A percentile compares a stretch with the other conserved stretches of the same genome.
These are phyloP conservation scores for Larimichthys polyactis DNA, from an alignment of 2,113 vertebrate genomes.

Conservation along the genomic window DNA sequence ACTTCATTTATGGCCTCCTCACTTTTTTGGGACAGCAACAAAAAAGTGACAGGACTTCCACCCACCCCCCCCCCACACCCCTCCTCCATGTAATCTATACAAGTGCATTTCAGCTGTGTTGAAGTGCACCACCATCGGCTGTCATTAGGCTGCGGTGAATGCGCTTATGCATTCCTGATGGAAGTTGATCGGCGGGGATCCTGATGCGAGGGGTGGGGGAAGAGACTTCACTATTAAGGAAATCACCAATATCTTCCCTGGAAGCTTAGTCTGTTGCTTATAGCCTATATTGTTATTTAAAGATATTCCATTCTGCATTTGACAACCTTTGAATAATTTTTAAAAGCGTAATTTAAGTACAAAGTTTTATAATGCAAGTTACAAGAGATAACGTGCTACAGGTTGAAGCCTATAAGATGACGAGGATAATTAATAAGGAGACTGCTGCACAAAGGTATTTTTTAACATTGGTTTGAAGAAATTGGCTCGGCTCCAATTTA, in stretches of 20 bases:
- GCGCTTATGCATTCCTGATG: conserved; percentile 89
- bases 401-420: conserved; percentile 85
- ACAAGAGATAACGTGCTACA: conserved; percentile 82
- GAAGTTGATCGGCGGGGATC: conserved; percentile 88
- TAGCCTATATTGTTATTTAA: conserved; percentile 88
- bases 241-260: conserved; percentile 81
- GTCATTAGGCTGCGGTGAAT: conserved; percentile 85
- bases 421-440: conserved; percentile 84
- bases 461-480: conserved; percentile 88
- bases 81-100: conserved; percentile 75
- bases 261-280: conserved; percentile 89
- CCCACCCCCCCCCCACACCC: neutral
- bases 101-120: conserved; percentile 89
- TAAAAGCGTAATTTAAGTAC: conserved; percentile 91
- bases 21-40: conserved; percentile 95
- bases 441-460: conserved; percentile 91
- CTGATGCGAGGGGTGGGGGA: conserved; percentile 75
- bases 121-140: conserved; percentile 89
- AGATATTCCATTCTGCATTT: conserved; percentile 88
- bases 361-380: conserved; percentile 90
- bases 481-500: conserved; percentile 88
- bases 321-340: conserved; percentile 90
- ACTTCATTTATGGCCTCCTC: conserved; percentile 91
- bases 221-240: conserved; percentile 82
- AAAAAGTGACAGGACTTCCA: conserved; percentile 93